phyloP scores from a whole-genome alignment of 2,888 invertebrate species.

The Drosophila merina region DNA sequence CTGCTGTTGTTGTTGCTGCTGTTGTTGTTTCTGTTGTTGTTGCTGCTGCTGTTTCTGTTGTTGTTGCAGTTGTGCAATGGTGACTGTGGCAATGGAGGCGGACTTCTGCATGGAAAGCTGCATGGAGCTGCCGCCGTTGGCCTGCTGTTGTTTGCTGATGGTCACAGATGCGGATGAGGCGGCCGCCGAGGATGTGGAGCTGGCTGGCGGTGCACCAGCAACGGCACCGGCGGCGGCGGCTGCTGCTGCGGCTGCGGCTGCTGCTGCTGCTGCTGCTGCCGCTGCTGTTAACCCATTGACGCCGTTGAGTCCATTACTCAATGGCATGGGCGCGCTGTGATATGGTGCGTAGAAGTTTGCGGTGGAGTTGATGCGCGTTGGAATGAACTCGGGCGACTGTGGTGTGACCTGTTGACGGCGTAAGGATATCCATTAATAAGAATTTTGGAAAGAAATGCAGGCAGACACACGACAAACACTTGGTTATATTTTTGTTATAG shows the following conservation, averaged over 20 bases:
- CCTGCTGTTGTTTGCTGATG: conserved; percentile 59
- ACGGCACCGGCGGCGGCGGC: conserved; percentile 32
- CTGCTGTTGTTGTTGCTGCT: conserved; percentile 48
- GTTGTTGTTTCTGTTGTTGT: conserved; percentile 50
- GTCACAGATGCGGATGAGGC: conserved; percentile 47
- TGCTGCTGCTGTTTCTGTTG: conserved; percentile 72
- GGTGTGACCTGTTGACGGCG: conserved; percentile 84
- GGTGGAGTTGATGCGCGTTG: conserved; percentile 83
- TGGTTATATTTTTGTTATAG: no score
- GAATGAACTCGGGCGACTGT: conserved; percentile 86
- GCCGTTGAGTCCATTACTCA: conserved; percentile 80
- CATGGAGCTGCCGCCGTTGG: conserved; percentile 73
- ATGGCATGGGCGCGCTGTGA: conserved; percentile 76
- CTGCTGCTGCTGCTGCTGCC: conserved; percentile 56
- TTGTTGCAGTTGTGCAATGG: conserved; percentile 79
- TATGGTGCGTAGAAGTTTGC: conserved; percentile 83
- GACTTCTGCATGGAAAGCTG: conserved; percentile 78
- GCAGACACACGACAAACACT: no score
- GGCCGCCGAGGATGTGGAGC: conserved; percentile 40
- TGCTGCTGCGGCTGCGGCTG: conserved; percentile 44
- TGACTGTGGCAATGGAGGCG: conserved; percentile 73
- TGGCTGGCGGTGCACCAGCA: conserved; percentile 16
- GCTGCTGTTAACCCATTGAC: conserved; percentile 74
- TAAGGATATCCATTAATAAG: background rate
- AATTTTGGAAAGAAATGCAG: background rate